Evolutionary conservation across 2,888 invertebrate species (phyloP), one percentile per base, ranked within the genome.

Genomic region (Volucella inanis): DNA sequence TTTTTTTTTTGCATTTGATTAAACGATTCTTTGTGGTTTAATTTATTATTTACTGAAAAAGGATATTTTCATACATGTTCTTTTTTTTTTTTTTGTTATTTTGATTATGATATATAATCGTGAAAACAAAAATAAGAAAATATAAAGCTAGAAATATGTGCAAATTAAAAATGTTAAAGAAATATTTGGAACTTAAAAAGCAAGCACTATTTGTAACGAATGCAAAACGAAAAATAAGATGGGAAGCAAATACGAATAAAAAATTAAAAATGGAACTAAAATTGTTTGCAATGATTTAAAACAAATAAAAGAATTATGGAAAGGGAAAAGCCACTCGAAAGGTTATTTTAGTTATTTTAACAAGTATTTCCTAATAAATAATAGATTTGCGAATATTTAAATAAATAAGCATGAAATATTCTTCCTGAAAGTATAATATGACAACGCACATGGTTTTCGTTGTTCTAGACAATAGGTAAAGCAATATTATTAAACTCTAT

Each of bases 171-270:
- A n/a, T 47, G 55, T 52, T 50, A 38, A 70, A 50, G 43, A 64
- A 50, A 59, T 75, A 55, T 41, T 70, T 65, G 22, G 71, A 71
- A 68, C 59, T 68, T 50, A 75, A 57, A 57, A 67, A 54, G 82
- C 82, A 82, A 82, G 82, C 82, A 82, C 82, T 82, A 82, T 54
- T 31, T 82, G 59, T 77, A 43, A 82, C 82, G 12, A 82, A 77
- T 82, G 65, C 71, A 72, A 77, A 65, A 45, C 52, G 18, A 41
- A 18, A 55, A 55, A 76, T 70, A 50, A 52, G 38, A 10, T 31
- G 31, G 38, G 45, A 50, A 76, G 45, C 2, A 61, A 15, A 12
- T 59, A 55, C 10, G 14, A 43, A 15, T 38, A 67, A 11, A 52
- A 47, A 41, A 55, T 8, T 4, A 64, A 74, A 54, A 47, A 6